A percentile compares a stretch with the other conserved stretches of the same genome.
These are phyloP conservation scores for Callipepla californica DNA, from an alignment of 2,113 vertebrate genomes.

Conservation along the genomic window DNA sequence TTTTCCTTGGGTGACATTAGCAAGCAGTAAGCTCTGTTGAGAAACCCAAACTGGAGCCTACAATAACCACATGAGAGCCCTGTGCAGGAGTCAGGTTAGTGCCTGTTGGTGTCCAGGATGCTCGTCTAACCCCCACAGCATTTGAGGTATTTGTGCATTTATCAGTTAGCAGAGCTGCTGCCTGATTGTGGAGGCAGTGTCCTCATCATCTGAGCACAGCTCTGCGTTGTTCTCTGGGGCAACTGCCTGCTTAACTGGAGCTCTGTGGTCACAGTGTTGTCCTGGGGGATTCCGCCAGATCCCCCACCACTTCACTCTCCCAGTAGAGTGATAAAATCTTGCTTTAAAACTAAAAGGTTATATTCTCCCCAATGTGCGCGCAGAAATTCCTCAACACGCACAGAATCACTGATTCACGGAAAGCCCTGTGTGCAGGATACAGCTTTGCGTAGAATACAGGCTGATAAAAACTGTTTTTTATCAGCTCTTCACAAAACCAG, in stretches of 20 bases:
- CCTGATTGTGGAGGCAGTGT: neutral
- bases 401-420: neutral
- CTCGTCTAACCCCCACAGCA: neutral
- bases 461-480: neutral
- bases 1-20: neutral
- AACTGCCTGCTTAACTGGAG: neutral
- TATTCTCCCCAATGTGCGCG: neutral
- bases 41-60: neutral
- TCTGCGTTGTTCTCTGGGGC: neutral
- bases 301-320: neutral
- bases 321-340: neutral
- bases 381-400: neutral
- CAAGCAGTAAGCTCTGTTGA: neutral
- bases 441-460: neutral
- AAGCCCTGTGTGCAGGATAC: accelerated
- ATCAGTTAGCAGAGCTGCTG: neutral
- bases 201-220: neutral
- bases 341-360: neutral
- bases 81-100: neutral
- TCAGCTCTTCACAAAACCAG: neutral
- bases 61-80: neutral
- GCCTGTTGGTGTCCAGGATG: neutral
- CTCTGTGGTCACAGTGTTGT: no score
- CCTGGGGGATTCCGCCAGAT: neutral
- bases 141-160: neutral